Base-by-base conservation (phyloP, 2,888 invertebrate species). In the Poecilobothrus nobilitatus region DNA sequence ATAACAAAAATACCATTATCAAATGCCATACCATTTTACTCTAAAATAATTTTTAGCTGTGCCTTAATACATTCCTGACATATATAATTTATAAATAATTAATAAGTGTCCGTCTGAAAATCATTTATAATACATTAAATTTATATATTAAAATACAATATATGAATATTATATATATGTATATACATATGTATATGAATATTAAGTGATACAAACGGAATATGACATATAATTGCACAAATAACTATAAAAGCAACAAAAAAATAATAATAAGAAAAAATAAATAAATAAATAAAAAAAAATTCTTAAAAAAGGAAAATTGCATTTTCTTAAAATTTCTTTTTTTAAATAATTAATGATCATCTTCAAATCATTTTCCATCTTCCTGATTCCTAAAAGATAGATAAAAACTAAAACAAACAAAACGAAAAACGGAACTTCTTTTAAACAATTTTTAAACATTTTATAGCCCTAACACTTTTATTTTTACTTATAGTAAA, bases 91-190 rank as follows among this genome's bases (percentile, higher is more conserved):
- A 27, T 63, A 27, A 63, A 63, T 63, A 63, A 63, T 22, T 63
- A 27, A 63, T 63, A 63, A 63, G 27, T 63, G 63, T 63, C 63
- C 63, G 63, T 63, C 63, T 63, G 63, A 63, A 63, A 27, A 63
- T 63, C n/a, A 27, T 63, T 27, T 63, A 4, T 33, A 18, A 63
- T 15, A 27, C 27, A 63, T 63, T 6, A 18, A 53, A 18, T 53
- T 53, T 53, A 53, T 18, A 18, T 53, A 9, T 53, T 18, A 53
- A 53, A 53, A 53, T 53, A 18, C 18, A 18, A 8, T 8, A 37
- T 37, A 8, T 37, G 37, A 1, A 37, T 37, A 37, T 27, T 12
- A 37, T 37, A 37, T 27, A 34, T 34, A 34, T 12, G 12, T 44
- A 15, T 12, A 44, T 53, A 53, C 18, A 53, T n/a, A 18, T 18